Base-by-base conservation (phyloP, 2,113 vertebrate species). In the Urocolius indicus region DNA sequence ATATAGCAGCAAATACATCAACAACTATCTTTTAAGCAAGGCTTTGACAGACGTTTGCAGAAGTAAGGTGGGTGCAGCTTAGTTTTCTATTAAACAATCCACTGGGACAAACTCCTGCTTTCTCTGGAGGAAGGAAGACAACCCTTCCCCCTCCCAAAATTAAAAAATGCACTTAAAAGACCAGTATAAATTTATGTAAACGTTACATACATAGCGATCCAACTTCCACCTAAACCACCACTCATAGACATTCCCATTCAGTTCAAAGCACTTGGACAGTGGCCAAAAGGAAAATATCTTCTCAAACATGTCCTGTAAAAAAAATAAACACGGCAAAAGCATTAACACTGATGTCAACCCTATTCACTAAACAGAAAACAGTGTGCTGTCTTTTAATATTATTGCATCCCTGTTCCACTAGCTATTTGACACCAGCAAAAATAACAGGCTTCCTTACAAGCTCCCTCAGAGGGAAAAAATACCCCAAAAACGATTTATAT, bases 171-270 rank as follows among this genome's bases (percentile, higher is more conserved):
- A 36, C 29, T 62, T 71, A 41, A 62, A 57, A 86, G 11, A 65
- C 3, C 4, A 65, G 10, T 32, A 59, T 23, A 65, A 65, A 52
- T 58, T 30, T 27, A 61, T 61, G 63, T 63, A 88, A 89, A 71
- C 79, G 86, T 93, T 95, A 97, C 97, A 87, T 98, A 99, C 99
- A 51, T 99, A 99, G 96, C 99, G 98, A 97, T 99, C 99, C 96
- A 99, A 92, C 96, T 99, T 99, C 99, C 99, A 99, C 66, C 99
- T 97, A 97, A 99, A 99, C 99, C 99, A 99, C 99, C 99, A 99
- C 91, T 99, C 99, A 55, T 99, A 99, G 80, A 99, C 97, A 91
- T 97, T 99, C 49, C 99, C 99, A 67, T 99, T 98, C 76, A 99
- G 97, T 90, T 99, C 98, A 96, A 99, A 99, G 57, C 99, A 98